Evolutionary conservation across 2,797 vertebrate genomes (phyloP).

Genomic region (Kryptolebias ocellatus): DNA sequence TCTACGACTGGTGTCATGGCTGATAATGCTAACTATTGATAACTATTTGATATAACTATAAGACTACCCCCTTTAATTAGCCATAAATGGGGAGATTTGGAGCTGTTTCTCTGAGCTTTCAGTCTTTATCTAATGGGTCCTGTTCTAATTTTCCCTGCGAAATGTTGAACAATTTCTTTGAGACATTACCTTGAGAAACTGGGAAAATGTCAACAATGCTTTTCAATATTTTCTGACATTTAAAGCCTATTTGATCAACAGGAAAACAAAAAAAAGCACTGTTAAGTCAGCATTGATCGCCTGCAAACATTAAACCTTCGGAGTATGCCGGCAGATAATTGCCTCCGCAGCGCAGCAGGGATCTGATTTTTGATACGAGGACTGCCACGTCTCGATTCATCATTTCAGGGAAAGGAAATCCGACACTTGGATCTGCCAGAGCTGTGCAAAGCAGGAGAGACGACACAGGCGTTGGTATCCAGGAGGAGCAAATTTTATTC

Average conservation of each 20-base stretch:
- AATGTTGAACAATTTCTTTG: background rate
- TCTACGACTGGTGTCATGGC: too few species aligned
- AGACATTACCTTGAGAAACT: background rate
- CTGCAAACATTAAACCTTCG: slow-evolving; percentile 8
- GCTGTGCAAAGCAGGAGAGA: slow-evolving; percentile 29
- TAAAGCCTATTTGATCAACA: background rate
- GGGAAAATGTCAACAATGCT: background rate
- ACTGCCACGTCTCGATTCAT: slow-evolving; percentile 33
- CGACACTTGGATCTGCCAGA: slow-evolving; percentile 32
- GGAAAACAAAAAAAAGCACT: too few species aligned
- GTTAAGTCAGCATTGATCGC: slow-evolving; percentile 8
- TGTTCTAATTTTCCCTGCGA: background rate
- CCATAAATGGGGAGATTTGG: too few species aligned
- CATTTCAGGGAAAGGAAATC: slow-evolving; percentile 32
- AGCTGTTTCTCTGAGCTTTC: slow-evolving; percentile 6
- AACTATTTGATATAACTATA: too few species aligned
- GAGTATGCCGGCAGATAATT: slow-evolving; percentile 1
- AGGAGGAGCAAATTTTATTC: slow-evolving; percentile 32
- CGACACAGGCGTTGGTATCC: slow-evolving; percentile 36
- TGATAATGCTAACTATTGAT: too few species aligned
- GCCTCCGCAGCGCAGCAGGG: slow-evolving; percentile 2
- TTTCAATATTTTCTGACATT: slow-evolving; percentile 7
- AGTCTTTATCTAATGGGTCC: background rate
- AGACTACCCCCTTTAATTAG: too few species aligned
- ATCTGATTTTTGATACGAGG: slow-evolving; percentile 12